Evolutionary conservation across 2,113 vertebrate species (phyloP), one percentile per base, ranked within the genome.

Genomic region (Podarcis muralis): DNA sequence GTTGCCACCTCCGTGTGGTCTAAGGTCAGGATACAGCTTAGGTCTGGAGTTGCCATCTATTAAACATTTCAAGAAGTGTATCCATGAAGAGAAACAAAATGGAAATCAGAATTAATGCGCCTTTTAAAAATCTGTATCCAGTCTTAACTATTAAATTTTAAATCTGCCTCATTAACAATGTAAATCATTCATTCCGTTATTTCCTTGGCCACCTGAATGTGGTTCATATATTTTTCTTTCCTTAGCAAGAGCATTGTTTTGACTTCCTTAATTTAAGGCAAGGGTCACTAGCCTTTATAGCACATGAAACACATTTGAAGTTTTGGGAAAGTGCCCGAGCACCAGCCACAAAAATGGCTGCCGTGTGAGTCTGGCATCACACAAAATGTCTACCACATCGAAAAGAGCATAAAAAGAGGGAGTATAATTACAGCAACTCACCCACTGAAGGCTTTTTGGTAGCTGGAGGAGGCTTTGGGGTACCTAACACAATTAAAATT

Each of bases 381-480:
- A 53, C 48, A 53, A 12, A 62, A 20, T 62, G 59, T 15, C 59
- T 62, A 20, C 18, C 59, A 62, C 59, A 62, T 62, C 59, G 20
- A 62, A 62, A 62, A 62, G 59, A 62, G 59, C 48, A 53, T 53
- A 53, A 53, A 53, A 53, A 53, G 48, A 53, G 0, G 48, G 13
- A 32, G 0, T 25, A 83, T 77, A 3, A 76, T 77, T 48, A 81
- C 81, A n/a, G 3, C 84, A 22, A 94, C 95, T 95, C 27, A 96
- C 96, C 95, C 68, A 68, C 22, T 40, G 78, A 87, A 81, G 96
- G 95, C 81, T 91, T 90, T 82, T 78, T 94, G 72, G 95, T 95
- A 0, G 93, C 88, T 68, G 89, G 92, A 84, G 59, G 15, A 25
- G 96, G 95, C 43, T 40, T 95, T 86, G 91, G 91, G 65, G 94